Evolutionary conservation across 2,888 invertebrate species (phyloP), one percentile per base, ranked within the genome.

Genomic region (Augiades crinisus): DNA sequence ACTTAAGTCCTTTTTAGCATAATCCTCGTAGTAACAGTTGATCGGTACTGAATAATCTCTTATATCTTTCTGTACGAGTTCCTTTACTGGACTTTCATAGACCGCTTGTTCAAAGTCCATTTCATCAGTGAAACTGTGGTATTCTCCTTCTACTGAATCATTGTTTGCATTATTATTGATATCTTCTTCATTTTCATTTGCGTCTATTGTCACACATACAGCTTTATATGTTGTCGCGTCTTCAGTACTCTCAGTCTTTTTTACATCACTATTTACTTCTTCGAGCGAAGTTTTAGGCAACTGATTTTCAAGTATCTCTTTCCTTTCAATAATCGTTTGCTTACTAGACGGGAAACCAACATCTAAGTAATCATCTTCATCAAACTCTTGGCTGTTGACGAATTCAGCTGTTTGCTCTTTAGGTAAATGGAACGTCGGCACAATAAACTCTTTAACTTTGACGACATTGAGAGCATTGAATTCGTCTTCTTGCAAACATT

Each of bases 41-140:
- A 89, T 85, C 7, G 89, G 88, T 1, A 90, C 81, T 0, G 89
- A 82, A 56, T 90, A 90, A 59, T 89, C 88, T 46, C 90, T 77
- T 14, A 90, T 89, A 52, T 90, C 90, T 68, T 90, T 90, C 16
- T 75, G 78, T 0, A 88, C 81, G 7, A 90, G 65, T 49, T 82
- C 78, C 63, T 84, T 87, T 0, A 90, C 87, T 0, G 90, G 88
- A 65, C 88, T 89, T 59, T 82, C 81, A 36, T 89, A 90, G 1
- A 64, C 60, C 0, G 73, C 75, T 5, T 81, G 75, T 51, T 81
- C 87, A 8, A 81, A 79, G 55, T 82, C 75, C 57, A 75, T 63
- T 13, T 77, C 81, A 3, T 85, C 87, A 34, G 75, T 75, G 40
- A 90, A 90, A 56, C 89, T 90, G n/a, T 82, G 82, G 58, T 90